A percentile compares a stretch with the other conserved stretches of the same genome.
phyloP scores from a whole-genome alignment of 2,797 vertebrate genomes.

The Orestias chungarensis region DNA sequence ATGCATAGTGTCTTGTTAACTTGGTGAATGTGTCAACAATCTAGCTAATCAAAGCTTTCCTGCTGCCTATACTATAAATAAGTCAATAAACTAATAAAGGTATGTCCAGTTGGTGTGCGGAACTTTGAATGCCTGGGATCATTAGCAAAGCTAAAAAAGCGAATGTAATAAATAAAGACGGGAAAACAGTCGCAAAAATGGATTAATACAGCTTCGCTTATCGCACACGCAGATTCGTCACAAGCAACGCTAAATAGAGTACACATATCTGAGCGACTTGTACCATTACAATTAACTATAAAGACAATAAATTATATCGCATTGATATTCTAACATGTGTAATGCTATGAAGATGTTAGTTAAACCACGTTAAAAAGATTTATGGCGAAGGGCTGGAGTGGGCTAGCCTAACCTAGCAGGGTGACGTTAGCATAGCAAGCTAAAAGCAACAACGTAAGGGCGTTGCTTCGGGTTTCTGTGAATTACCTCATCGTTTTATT shows the following conservation, averaged over 20 bases:
- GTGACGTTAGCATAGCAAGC: constrained; percentile 58
- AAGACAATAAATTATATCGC: no score
- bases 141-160: no score
- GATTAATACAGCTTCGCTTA: not conserved
- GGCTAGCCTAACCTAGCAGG: constrained; percentile 50
- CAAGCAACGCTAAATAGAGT: no score
- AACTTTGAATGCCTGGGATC: not conserved
- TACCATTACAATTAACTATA: no score
- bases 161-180: not conserved
- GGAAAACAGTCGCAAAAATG: not conserved
- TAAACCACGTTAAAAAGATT: no score
- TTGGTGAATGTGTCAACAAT: not conserved
- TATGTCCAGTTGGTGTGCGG: no score
- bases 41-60: no score
- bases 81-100: no score
- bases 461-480: not conserved
- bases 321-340: not conserved
- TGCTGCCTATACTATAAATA: no score
- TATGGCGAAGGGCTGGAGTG: not conserved
- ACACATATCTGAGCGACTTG: no score
- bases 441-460: constrained; percentile 28
- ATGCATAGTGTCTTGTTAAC: not conserved
- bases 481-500: constrained; percentile 48
- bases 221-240: no score
- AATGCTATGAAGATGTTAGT: not conserved